Evolutionary conservation across 2,113 vertebrate species (phyloP).

Genomic region (Psophia crepitans): DNA sequence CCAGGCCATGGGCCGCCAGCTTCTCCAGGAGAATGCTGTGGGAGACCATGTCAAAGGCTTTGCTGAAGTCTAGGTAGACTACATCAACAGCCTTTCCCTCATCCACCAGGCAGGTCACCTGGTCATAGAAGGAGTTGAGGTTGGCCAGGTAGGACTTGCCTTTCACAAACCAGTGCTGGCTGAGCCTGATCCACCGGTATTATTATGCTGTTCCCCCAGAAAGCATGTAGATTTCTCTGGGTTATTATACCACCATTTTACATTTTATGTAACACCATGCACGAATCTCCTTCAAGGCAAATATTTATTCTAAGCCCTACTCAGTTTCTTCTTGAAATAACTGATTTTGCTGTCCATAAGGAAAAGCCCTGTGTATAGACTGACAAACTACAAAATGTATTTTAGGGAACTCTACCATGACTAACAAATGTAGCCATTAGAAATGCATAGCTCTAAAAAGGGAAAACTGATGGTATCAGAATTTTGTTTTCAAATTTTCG

Average conservation of each 20-base stretch:
- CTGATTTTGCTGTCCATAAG: background rate
- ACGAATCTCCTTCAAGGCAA: background rate
- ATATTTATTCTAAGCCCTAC: background rate
- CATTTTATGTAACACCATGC: background rate
- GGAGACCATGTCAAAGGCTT: too few species aligned
- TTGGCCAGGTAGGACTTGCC: too few species aligned
- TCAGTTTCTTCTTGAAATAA: background rate
- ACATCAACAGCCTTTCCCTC: too few species aligned
- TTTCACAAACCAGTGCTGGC: too few species aligned
- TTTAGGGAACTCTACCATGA: background rate
- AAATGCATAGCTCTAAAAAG: background rate
- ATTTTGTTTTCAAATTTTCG: background rate
- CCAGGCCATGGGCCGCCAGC: too few species aligned
- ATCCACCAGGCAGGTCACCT: too few species aligned
- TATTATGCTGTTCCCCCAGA: background rate
- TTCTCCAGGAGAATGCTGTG: too few species aligned
- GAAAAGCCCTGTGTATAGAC: background rate
- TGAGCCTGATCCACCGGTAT: too few species aligned
- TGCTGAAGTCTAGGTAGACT: too few species aligned
- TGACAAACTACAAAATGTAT: background rate
- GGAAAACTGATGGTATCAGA: background rate
- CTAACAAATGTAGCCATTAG: background rate
- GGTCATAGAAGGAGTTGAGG: too few species aligned
- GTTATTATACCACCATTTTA: background rate
- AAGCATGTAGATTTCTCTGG: background rate